Evolutionary conservation across 2,888 invertebrate genomes (phyloP).

Genomic region (Melanchra persicariae): DNA sequence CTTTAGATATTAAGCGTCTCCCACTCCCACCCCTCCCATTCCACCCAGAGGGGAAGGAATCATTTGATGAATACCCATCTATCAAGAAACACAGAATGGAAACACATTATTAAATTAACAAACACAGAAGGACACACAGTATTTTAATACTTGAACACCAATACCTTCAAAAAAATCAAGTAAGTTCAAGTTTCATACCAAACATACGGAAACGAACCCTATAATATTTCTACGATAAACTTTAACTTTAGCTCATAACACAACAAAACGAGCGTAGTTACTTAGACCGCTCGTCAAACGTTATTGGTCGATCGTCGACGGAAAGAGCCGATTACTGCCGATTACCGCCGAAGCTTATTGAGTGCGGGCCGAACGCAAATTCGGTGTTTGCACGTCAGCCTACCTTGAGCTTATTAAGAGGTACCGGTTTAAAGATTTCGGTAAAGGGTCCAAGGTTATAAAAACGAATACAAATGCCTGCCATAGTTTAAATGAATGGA

Average conservation of each 20-base stretch:
- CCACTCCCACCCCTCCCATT: no score
- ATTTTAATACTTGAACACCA: no score
- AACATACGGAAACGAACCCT: not conserved
- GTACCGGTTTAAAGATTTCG: constrained; percentile 9
- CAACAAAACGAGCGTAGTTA: constrained; percentile 49
- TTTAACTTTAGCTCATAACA: constrained; percentile 34
- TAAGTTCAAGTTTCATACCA: constrained; percentile 1
- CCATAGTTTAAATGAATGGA: no score
- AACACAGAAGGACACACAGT: no score
- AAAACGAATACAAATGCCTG: not conserved
- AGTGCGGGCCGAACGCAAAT: constrained; percentile 65
- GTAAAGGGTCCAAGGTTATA: not conserved
- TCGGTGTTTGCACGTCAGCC: constrained; percentile 67
- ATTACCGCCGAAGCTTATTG: constrained; percentile 56
- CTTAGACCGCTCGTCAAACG: constrained; percentile 58
- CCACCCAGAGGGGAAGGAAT: no score
- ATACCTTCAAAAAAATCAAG: not conserved
- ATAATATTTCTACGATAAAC: not conserved
- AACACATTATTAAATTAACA: no score
- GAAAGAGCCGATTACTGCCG: constrained; percentile 66
- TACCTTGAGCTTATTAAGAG: constrained; percentile 39
- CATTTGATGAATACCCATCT: no score
- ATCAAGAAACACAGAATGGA: no score
- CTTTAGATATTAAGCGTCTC: no score
- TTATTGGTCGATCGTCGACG: constrained; percentile 50